Evolutionary conservation across 2,888 invertebrate species (phyloP).

Genomic region (Clitarchus hookeri): DNA sequence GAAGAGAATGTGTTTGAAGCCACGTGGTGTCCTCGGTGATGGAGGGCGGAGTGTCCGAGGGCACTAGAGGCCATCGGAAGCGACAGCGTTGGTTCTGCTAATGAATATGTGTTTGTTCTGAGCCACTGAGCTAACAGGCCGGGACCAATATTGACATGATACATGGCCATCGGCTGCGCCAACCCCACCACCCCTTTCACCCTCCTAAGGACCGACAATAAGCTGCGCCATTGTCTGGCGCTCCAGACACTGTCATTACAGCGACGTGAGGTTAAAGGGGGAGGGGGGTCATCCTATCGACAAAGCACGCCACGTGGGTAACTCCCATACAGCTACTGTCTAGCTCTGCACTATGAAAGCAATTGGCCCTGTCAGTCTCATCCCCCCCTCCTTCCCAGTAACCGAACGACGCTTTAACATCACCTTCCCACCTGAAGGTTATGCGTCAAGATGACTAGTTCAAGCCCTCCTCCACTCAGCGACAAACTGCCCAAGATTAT

Average conservation of each 20-base stretch:
- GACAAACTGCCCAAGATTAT: too few species aligned
- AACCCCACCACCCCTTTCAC: background rate
- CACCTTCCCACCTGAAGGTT: too few species aligned
- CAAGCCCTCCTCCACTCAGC: too few species aligned
- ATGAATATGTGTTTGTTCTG: slow-evolving; percentile 14
- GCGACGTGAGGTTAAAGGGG: background rate
- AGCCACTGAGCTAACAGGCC: background rate
- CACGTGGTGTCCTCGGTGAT: too few species aligned
- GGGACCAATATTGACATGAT: slow-evolving; percentile 1
- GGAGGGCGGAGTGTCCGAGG: background rate
- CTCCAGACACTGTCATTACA: background rate
- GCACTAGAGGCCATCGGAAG: background rate
- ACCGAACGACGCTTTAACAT: too few species aligned
- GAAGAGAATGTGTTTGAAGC: too few species aligned
- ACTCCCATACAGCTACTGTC: background rate
- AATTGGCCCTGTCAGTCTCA: background rate
- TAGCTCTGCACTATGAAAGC: background rate
- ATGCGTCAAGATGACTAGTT: too few species aligned
- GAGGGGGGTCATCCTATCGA: background rate
- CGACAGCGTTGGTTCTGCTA: background rate
- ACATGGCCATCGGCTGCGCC: background rate
- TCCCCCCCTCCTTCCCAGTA: too few species aligned
- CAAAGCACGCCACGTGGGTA: background rate
- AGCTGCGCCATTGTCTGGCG: background rate
- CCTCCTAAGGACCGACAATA: background rate